Evolutionary conservation across 2,888 invertebrate species (phyloP).

Genomic region (Epirrhoe tristata): DNA sequence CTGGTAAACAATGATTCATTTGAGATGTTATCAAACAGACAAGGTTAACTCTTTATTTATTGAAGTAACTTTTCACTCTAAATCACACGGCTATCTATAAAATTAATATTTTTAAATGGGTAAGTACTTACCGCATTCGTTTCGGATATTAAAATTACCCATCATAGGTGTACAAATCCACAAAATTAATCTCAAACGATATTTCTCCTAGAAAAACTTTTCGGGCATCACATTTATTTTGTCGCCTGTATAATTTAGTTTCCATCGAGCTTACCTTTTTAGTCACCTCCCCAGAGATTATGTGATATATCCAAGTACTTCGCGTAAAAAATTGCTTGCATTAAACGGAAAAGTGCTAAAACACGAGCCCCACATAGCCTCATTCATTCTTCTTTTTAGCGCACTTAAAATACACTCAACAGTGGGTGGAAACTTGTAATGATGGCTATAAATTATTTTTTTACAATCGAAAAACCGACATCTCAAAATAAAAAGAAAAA

Average conservation of each 20-base stretch:
- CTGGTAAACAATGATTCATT: constrained; percentile 29
- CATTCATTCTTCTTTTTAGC: background rate
- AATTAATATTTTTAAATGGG: background rate
- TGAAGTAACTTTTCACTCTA: constrained; percentile 14
- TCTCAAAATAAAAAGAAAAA: too few species aligned
- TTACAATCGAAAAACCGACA: background rate
- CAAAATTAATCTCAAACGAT: background rate
- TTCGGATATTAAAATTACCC: too few species aligned
- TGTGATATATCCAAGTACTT: constrained; percentile 55
- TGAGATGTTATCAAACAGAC: constrained; percentile 30
- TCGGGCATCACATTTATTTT: background rate
- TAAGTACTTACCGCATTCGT: too few species aligned
- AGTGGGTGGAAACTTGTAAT: background rate
- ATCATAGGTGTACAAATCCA: too few species aligned
- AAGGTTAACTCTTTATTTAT: constrained; percentile 23
- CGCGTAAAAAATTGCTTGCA: constrained; percentile 58
- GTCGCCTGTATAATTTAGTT: constrained; percentile 2
- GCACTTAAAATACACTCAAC: background rate
- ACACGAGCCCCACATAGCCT: background rate
- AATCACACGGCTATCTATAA: constrained; percentile 14
- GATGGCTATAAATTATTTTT: background rate
- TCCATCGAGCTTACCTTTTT: constrained; percentile 36
- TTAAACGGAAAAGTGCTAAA: constrained; percentile 48
- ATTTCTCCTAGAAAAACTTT: background rate
- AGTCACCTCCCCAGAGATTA: constrained; percentile 40